phyloP scores from a whole-genome alignment of 1,140 invertebrate genomes.

The Spodoptera litura region DNA sequence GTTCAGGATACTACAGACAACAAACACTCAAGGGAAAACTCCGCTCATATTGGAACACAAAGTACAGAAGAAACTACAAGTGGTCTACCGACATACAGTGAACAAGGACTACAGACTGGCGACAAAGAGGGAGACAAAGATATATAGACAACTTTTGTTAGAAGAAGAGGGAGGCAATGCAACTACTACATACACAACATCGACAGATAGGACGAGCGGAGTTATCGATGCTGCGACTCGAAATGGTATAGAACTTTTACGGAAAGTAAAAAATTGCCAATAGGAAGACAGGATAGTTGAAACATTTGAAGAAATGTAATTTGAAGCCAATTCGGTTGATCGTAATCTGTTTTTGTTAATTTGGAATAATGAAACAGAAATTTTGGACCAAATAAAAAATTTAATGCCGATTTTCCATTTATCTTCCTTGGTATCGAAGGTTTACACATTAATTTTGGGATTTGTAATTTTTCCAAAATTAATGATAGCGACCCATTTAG shows the following conservation, averaged over 20 bases:
- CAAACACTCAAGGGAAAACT: conserved; percentile 75
- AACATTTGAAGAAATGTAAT: conserved; percentile 24
- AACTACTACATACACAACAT: conserved; percentile 85
- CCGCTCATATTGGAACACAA: conserved; percentile 78
- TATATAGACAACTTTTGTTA: conserved; percentile 73
- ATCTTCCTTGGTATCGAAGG: background rate
- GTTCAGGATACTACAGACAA: conserved; percentile 77
- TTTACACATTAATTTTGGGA: no score
- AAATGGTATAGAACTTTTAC: conserved; percentile 79
- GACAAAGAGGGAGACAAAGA: conserved; percentile 75
- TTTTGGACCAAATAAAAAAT: background rate
- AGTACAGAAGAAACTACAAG: conserved; percentile 84
- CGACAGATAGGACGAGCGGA: conserved; percentile 81
- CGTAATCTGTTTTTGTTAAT: conserved; percentile 10
- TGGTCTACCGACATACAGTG: conserved; percentile 80
- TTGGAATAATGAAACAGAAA: conserved; percentile 10
- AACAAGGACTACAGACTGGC: conserved; percentile 76
- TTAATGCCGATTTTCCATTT: no score
- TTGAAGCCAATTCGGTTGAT: conserved; percentile 11
- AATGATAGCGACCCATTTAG: background rate
- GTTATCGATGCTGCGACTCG: conserved; percentile 72
- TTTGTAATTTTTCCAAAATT: background rate
- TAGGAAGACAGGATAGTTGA: conserved; percentile 16
- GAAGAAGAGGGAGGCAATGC: conserved; percentile 81
- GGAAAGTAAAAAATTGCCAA: conserved; percentile 40